Evolutionary conservation across 1,140 invertebrate species (phyloP).

Genomic region (Diachasma alloeum): DNA sequence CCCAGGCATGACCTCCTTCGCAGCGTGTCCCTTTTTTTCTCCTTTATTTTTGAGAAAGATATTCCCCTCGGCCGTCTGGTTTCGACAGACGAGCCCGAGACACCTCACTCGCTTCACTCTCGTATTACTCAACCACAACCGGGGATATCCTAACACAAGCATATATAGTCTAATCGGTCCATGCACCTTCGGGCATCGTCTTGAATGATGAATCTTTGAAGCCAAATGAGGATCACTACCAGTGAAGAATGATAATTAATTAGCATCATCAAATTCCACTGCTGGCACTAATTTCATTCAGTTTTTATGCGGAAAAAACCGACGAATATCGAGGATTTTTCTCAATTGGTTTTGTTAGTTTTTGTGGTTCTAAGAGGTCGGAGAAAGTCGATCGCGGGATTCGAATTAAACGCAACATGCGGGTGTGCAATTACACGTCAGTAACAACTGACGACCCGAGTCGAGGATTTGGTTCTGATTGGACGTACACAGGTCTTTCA

Average conservation of each 20-base stretch:
- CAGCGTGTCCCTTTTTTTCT: not conserved
- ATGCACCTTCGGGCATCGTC: not conserved
- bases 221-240: not conserved
- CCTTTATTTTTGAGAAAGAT: slow-evolving; percentile 1
- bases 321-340: not conserved
- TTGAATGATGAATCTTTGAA: not conserved
- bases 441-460: not conserved
- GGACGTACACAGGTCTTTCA: no score
- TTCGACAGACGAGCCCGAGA: slow-evolving; percentile 29
- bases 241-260: not conserved
- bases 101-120: slow-evolving; percentile 15
- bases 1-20: not conserved
- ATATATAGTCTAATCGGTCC: not conserved
- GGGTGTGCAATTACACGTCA: slow-evolving; percentile 20
- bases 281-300: no score
- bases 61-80: slow-evolving; percentile 20
- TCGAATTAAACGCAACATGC: not conserved
- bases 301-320: not conserved
- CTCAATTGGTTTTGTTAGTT: not conserved
- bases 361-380: slow-evolving; percentile 31
- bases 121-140: slow-evolving; percentile 24
- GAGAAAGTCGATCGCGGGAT: slow-evolving; percentile 31
- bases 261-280: not conserved
- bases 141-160: slow-evolving; percentile 10
- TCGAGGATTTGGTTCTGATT: no score